A percentile compares a stretch with the other conserved stretches of the same genome.
These are phyloP conservation scores for Thymallus thymallus DNA, from an alignment of 2,113 vertebrate species.

Conservation along the genomic window DNA sequence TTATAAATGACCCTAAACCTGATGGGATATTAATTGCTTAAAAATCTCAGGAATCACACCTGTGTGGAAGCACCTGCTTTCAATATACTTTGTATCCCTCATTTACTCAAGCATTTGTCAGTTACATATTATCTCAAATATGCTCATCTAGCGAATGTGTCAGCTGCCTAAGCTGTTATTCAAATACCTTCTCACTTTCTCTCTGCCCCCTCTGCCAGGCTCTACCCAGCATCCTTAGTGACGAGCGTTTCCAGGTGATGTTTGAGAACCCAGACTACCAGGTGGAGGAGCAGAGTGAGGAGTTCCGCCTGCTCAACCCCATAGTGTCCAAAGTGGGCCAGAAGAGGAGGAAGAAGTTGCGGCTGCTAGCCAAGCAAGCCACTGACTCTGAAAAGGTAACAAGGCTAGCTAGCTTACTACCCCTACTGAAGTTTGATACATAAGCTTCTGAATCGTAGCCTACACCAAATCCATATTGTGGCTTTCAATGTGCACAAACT, in stretches of 20 bases:
- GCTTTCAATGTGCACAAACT: background rate
- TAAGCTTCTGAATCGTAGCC: no score
- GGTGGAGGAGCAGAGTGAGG: conserved; percentile 93
- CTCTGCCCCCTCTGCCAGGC: conserved; percentile 63
- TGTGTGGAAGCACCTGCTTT: no score
- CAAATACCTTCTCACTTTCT: background rate
- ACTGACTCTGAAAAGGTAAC: conserved; percentile 73
- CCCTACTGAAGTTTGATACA: no score
- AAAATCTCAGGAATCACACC: no score
- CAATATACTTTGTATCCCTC: no score
- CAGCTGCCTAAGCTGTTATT: no score
- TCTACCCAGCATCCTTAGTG: conserved; percentile 84
- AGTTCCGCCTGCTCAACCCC: conserved; percentile 93
- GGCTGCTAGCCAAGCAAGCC: conserved; percentile 73
- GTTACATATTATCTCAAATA: no score
- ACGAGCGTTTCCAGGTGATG: conserved; percentile 97
- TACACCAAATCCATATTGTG: background rate
- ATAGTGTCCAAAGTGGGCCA: conserved; percentile 93
- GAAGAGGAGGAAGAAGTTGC: conserved; percentile 88
- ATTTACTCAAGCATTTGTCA: no score
- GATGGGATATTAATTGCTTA: no score
- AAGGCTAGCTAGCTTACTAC: background rate
- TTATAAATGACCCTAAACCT: no score
- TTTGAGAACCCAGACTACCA: conserved; percentile 98
- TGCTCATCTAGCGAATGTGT: no score